Percentiles rank a stretch among this genome's conserved stretches.
Evolutionary conservation across 30 jellyfish, hydroid and myxozoan genomes (phyloP).

Genomic region (Haliclystus octoradiatus): DNA sequence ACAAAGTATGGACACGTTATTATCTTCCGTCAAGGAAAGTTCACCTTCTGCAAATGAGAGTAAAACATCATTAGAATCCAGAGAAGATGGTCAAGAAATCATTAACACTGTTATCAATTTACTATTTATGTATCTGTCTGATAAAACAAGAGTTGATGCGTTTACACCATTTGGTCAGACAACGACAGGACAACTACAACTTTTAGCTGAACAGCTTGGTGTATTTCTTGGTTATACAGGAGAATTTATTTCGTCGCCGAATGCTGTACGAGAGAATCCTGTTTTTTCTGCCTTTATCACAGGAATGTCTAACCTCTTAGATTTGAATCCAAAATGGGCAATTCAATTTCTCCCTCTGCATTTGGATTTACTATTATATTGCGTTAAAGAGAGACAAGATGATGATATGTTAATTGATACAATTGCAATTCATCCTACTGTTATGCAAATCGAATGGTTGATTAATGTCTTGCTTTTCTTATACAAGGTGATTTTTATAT

Average conservation of each 20-base stretch:
- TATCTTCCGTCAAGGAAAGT: not conserved
- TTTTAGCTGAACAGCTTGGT: not conserved
- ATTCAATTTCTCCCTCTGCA: slow-evolving; percentile 51
- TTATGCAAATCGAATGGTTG: slow-evolving; percentile 34
- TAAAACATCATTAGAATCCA: too few relatives aligned
- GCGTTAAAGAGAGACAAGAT: slow-evolving; percentile 5
- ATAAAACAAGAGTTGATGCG: not conserved
- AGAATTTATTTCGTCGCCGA: not conserved
- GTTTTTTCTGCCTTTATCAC: slow-evolving; percentile 33
- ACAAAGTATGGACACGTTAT: not conserved
- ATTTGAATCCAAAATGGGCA: slow-evolving; percentile 42
- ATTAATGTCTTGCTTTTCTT: slow-evolving; percentile 66
- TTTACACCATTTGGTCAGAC: not conserved
- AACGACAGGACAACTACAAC: not conserved
- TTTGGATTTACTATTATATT: slow-evolving; percentile 43
- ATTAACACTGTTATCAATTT: not conserved
- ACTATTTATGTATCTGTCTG: not conserved
- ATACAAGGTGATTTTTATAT: slow-evolving; percentile 53
- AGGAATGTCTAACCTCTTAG: slow-evolving; percentile 37
- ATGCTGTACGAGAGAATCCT: not conserved
- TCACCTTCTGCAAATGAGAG: not conserved
- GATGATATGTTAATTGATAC: not conserved
- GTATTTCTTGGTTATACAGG: not conserved
- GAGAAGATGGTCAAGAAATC: not conserved
- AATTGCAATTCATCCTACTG: not conserved